A percentile compares a stretch with the other conserved stretches of the same genome.
These are phyloP conservation scores for Festucalex cinctus DNA, from an alignment of 2,113 vertebrate genomes.

Conservation along the genomic window DNA sequence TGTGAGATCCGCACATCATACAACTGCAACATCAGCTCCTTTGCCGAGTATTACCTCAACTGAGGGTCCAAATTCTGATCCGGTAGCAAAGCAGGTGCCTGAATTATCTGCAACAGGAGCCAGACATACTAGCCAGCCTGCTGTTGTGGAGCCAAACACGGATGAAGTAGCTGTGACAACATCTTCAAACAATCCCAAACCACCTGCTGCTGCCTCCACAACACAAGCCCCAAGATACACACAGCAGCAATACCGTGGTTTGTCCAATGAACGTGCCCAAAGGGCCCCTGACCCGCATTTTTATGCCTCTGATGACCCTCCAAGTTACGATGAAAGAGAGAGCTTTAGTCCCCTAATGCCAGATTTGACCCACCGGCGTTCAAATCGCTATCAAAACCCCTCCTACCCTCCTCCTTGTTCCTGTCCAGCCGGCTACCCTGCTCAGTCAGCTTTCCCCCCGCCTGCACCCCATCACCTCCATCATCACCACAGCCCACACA, in stretches of 20 bases:
- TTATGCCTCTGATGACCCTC: conserved; percentile 74
- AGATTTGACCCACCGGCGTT: conserved; percentile 59
- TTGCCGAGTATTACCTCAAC: conserved; percentile 22
- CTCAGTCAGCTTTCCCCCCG: conserved; percentile 47
- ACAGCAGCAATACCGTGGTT: conserved; percentile 30
- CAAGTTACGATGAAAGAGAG: conserved; percentile 77
- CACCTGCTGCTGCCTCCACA: conserved; percentile 34
- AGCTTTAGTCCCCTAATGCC: conserved; percentile 73
- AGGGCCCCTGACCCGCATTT: conserved; percentile 54
- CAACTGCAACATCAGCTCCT: conserved; percentile 19
- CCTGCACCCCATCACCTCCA: conserved; percentile 40
- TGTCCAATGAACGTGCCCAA: conserved; percentile 41
- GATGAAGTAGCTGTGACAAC: conserved; percentile 35
- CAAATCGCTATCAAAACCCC: conserved; percentile 59
- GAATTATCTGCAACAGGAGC: conserved; percentile 16
- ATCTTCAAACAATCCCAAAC: conserved; percentile 45
- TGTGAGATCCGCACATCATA: conserved; percentile 42
- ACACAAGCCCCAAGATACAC: conserved; percentile 49
- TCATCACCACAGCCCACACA: conserved; percentile 61
- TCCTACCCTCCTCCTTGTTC: conserved; percentile 64
- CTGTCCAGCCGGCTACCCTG: conserved; percentile 56
- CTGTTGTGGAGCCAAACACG: conserved; percentile 40
- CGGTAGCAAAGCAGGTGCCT: conserved; percentile 17
- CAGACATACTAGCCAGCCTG: conserved; percentile 34
- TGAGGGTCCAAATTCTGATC: conserved; percentile 18